Base-by-base conservation (phyloP, 2,888 invertebrate genomes). In the Stenolophus ochropezus region DNA sequence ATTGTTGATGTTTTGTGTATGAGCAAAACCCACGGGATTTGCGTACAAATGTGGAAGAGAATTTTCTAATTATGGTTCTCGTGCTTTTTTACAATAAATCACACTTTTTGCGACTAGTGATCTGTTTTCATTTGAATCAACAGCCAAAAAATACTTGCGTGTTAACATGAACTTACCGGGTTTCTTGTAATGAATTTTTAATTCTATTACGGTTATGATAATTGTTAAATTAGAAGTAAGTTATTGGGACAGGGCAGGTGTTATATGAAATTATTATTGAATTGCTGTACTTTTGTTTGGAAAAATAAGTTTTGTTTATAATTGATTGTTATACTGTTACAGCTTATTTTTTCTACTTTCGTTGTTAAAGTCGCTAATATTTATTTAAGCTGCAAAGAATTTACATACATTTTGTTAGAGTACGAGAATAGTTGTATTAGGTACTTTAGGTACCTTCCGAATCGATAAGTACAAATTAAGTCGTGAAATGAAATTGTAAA, bases 11-110 rank as follows among this genome's bases (percentile, higher is more conserved):
- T 42, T 42, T 42, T 61, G 23, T 23, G 25, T 61, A n/a, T 61
- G 23, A 21, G 61, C 21, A 23, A 61, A 61, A 61, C 61, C 3
- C 25, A 11, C 14, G 25, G 61, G 61, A 25, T 14, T 23, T 23
- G 23, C 21, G 25, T 25, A 25, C 61, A n/a, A 23, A 61, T 61
- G 61, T 14, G 61, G n/a, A 61, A 25, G 14, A 61, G 61, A 61
- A 25, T 61, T 61, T 25, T 14, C 14, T 61, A 61, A 61, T 61
- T 25, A 25, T 23, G 61, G 11, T n/a, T 21, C 56, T 23, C 56
- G 56, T 56, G 56, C 21, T 3, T 2, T 11, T 20, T 56, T 2
- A 56, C 21, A 56, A 56, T 56, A 21, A 20, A 56, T 21, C 20
- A 56, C 21, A 21, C 56, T 58, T 21, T 58, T 23, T 58, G 18